Percentiles rank a stretch among this genome's conserved stretches.
Conservation (phyloP, 2,113 vertebrate species). For the Onychorhynchus coronatus region DNA sequence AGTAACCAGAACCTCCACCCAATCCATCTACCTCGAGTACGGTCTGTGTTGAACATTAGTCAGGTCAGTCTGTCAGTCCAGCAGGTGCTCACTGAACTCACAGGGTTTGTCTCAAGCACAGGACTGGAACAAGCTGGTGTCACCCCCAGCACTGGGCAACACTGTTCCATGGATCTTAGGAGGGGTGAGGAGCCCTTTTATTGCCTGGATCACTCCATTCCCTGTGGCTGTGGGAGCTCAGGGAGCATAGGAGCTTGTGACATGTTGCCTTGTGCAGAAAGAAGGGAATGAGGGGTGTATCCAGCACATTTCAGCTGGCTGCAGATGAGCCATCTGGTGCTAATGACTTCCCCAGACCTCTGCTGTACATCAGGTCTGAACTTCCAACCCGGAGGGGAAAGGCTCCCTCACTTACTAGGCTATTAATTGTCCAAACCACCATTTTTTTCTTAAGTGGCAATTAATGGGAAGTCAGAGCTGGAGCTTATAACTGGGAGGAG, state of each 20-base stretch:
- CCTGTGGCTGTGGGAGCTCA: not conserved
- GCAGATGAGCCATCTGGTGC: not conserved
- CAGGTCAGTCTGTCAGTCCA: not conserved
- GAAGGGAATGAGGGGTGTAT: not conserved
- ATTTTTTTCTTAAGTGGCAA: not conserved
- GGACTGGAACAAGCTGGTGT: not conserved
- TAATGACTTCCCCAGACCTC: not conserved
- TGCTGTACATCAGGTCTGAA: not conserved
- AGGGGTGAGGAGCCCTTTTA: not conserved
- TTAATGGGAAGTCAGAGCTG: not conserved
- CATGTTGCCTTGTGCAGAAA: not conserved
- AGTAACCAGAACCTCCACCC: not conserved
- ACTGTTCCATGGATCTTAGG: rapidly evolving
- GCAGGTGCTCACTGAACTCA: rapidly evolving
- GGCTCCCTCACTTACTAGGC: not conserved
- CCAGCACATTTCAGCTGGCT: not conserved
- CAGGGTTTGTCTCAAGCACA: rapidly evolving
- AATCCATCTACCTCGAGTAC: rapidly evolving
- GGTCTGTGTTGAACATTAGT: rapidly evolving
- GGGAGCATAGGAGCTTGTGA: not conserved
- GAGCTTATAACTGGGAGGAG: not conserved
- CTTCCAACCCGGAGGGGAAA: not conserved
- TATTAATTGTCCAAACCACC: not conserved
- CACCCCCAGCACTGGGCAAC: not conserved
- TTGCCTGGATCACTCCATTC: not conserved